Evolutionary conservation across 2,797 vertebrate genomes (phyloP).

Genomic region (Amniataba percoides): DNA sequence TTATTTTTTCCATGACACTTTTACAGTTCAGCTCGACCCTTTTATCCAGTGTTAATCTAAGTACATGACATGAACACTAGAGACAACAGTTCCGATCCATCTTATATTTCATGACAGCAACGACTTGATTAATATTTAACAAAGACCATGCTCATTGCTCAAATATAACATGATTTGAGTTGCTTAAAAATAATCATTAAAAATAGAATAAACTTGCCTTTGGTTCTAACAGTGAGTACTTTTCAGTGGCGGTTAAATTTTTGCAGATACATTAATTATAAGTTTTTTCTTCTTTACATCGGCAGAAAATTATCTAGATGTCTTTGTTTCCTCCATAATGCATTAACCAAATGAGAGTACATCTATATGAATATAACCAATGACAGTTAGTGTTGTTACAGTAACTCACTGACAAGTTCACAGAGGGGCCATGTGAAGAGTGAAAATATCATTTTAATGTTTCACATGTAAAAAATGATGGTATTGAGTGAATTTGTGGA

Average conservation of each 20-base stretch:
- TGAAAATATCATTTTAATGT: background rate
- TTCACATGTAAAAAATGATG: background rate
- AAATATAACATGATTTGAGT: background rate
- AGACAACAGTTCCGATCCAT: background rate
- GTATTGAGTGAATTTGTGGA: background rate
- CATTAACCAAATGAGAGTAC: background rate
- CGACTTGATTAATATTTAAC: background rate
- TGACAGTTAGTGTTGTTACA: background rate
- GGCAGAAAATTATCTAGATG: background rate
- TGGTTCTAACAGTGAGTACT: background rate
- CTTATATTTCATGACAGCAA: background rate
- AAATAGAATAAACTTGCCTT: background rate
- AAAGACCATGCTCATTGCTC: background rate
- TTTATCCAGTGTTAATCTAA: background rate
- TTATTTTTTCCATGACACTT: constrained; percentile 6
- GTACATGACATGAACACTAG: background rate
- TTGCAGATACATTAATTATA: background rate
- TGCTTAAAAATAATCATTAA: background rate
- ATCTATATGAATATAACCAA: background rate
- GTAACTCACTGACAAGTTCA: background rate
- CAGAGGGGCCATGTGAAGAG: background rate
- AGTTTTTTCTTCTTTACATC: rapidly evolving
- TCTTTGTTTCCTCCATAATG: background rate
- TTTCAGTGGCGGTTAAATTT: background rate
- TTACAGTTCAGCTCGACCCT: constrained; percentile 6